Base-by-base conservation (phyloP, 2,888 invertebrate genomes). In the Dynastes grantii region DNA sequence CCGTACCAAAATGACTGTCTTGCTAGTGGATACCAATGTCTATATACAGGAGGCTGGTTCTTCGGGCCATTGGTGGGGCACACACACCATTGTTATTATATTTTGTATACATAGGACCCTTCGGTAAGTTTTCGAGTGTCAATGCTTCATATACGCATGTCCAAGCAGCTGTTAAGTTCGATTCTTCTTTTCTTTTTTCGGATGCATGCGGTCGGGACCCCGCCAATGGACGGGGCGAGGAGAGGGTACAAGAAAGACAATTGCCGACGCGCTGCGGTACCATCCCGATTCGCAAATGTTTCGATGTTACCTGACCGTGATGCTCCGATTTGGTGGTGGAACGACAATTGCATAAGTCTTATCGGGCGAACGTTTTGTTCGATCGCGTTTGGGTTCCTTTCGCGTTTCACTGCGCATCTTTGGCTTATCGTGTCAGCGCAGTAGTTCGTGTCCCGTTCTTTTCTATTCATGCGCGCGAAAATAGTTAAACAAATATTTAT, bases 31-130 rank as follows among this genome's bases (percentile, higher is more conserved):
- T 71, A 76, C 78, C 76, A 79, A 79, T 68, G 78, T 79, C 81
- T 81, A 80, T 81, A 81, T 81, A 81, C 78, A 71, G 71, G 55
- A 49, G 76, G 70, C 75, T 76, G 76, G 77, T 64, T 76, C 73
- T 75, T 68, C 68, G 32, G 78, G 27, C 65, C 64, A 76, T 58
- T 78, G 79, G 78, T 76, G 77, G 78, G 79, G 80, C 71, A 75
- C 61, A 78, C 71, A 75, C 61, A 78, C 78, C 78, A 78, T 78
- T 78, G 78, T 78, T 78, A 78, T 78, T 78, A 71, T 58, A 58
- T 78, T 78, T 78, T 63, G 73, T 78, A 73, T 73, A 73, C 78
- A 64, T 63, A 63, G 61, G 63, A 64, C 67, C 71, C 71, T 61
- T 73, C 64, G 71, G 63, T 78, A 49, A 49, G 77, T 70, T 78